A percentile compares a stretch with the other conserved stretches of the same genome.
Evolutionary conservation across 2,888 invertebrate species (phyloP).

Genomic region (Athalia cordata): DNA sequence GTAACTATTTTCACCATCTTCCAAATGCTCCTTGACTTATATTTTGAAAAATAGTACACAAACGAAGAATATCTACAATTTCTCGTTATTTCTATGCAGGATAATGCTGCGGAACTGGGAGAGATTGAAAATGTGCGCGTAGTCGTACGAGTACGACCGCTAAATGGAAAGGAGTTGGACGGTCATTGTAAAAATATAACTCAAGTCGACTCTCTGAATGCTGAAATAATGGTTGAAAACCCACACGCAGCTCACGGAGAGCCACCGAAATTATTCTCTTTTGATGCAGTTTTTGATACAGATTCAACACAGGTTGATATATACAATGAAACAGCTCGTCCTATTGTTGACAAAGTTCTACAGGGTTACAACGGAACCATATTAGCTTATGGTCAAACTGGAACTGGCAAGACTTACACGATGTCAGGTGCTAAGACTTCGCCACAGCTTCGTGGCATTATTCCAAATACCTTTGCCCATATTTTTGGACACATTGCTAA

Average conservation of each 20-base stretch:
- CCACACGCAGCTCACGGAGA: slow-evolving; percentile 83
- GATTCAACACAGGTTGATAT: slow-evolving; percentile 94
- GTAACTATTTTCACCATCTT: neutral
- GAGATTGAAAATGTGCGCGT: slow-evolving; percentile 96
- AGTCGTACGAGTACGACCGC: slow-evolving; percentile 94
- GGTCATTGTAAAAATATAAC: slow-evolving; percentile 84
- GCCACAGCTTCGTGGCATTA: slow-evolving; percentile 95
- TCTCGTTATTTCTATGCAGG: slow-evolving; percentile 66
- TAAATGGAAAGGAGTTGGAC: slow-evolving; percentile 89
- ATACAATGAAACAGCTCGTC: slow-evolving; percentile 96
- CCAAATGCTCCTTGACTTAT: neutral
- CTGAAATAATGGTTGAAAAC: slow-evolving; percentile 86
- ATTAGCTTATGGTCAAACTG: slow-evolving; percentile 93
- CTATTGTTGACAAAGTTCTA: slow-evolving; percentile 97
- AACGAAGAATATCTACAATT: neutral
- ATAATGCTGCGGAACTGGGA: slow-evolving; percentile 75
- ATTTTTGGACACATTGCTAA: slow-evolving; percentile 98
- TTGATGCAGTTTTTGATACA: slow-evolving; percentile 94
- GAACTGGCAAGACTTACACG: slow-evolving; percentile 99
- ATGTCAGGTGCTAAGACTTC: slow-evolving; percentile 95
- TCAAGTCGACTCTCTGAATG: slow-evolving; percentile 84
- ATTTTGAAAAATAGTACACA: neutral
- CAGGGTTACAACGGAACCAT: slow-evolving; percentile 98
- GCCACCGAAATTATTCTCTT: slow-evolving; percentile 92
- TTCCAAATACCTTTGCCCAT: slow-evolving; percentile 99